These are phyloP conservation scores for Colius striatus DNA, from an alignment of 2,113 vertebrate genomes.

Conservation along the genomic window DNA sequence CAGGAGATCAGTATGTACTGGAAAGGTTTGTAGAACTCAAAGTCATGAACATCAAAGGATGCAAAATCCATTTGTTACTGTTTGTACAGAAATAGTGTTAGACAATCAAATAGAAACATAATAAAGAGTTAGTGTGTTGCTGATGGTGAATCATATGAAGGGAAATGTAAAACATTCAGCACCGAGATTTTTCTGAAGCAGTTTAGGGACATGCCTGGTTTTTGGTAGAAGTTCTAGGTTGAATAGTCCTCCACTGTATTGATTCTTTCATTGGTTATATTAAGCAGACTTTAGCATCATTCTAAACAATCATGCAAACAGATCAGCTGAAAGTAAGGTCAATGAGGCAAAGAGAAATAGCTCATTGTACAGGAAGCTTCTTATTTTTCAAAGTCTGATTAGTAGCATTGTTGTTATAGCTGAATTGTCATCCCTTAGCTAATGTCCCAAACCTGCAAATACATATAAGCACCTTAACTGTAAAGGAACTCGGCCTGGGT, in stretches of 20 bases:
- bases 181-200: neutral
- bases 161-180: neutral
- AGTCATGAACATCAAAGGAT: neutral
- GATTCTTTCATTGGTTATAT: neutral
- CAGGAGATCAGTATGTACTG: neutral
- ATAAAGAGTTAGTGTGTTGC: neutral
- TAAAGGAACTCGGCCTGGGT: neutral
- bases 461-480: neutral
- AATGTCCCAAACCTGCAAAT: neutral
- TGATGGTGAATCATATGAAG: neutral
- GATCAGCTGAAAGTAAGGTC: neutral
- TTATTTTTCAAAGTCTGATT: neutral
- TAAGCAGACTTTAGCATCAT: neutral
- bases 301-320: neutral
- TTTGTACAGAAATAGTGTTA: conserved; percentile 8
- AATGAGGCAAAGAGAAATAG: conserved; percentile 4
- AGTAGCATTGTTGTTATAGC: neutral
- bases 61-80: neutral
- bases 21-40: neutral
- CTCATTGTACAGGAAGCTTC: neutral
- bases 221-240: neutral
- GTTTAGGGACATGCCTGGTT: neutral
- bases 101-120: neutral
- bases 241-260: neutral
- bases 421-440: neutral